Evolutionary conservation across 2,113 vertebrate species (phyloP), one percentile per base, ranked within the genome.

Genomic region (Cervus canadensis): DNA sequence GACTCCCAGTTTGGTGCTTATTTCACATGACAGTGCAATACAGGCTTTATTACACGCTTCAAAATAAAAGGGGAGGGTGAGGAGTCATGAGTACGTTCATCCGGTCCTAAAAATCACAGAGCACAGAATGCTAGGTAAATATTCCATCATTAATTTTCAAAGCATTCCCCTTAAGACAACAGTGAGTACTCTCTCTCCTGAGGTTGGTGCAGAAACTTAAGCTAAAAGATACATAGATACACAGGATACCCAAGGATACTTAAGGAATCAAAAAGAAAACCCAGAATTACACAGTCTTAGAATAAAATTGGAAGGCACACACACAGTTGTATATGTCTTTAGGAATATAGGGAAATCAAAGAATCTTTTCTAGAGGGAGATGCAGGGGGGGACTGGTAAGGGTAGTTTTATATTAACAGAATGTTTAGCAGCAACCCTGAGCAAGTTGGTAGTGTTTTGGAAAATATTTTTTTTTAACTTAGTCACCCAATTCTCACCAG

Each of bases 401-500:
- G 36, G 33, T 62, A 26, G 74, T 83, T 50, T 79, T 79, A 79
- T 79, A 79, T 50, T 57, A 57, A 64, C 13, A 81, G 64, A 81
- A 79, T 14, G 43, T 93, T 54, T 83, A 94, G 67, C 19, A 62
- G 56, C 78, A 82, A 95, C 21, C 33, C 71, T 52, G 60, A 96
- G 57, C 45, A 82, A 26, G 30, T 94, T 88, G 82, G 17, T 64
- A 71, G 56, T 93, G 54, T 96, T 96, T 92, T 25, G 59, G 62
- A 30, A 92, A 95, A 78, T 45, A 15, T 86, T 76, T 96, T 94
- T 96, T 97, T 96, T 62, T 40, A 40, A 97, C 64, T 85, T 92
- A 97, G 89, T 95, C 40, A 94, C 89, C 60, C 83, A 93, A 1
- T 91, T 97, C 89, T 95, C 64, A 50, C 88, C 89, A 79, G 95